Base-by-base conservation (phyloP, 92 coral and sea anemone genomes). In the Galaxea fascicularis region DNA sequence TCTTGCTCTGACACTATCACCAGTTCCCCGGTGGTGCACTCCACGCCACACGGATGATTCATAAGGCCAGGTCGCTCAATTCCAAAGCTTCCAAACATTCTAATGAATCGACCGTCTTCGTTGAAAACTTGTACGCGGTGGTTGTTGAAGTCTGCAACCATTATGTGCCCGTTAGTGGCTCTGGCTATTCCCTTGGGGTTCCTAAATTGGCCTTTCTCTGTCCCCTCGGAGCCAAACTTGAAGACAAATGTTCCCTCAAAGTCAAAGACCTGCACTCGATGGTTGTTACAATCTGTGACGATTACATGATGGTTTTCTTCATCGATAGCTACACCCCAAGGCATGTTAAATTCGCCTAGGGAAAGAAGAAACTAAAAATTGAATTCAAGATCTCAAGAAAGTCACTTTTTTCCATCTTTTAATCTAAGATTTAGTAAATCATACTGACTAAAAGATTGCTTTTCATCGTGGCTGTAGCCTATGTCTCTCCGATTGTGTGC, bases 221-320 rank as follows among this genome's bases (percentile, higher is more conserved):
- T 58, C 10, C 98, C 98, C 60, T 92, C 95, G 0, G 80, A 74
- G 13, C 98, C 98, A 69, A 96, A 96, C 59, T 96, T 96, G 63
- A 96, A 96, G 91, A 94, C 84, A 24, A 96, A 96, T 0, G 90
- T 91, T 4, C 98, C 98, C 16, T 86, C 92, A 25, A 91, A 88
- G 85, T 96, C 98, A 75, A 96, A 96, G 6, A 96, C 98, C 74
- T 96, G 98, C 4, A 96, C 89, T 1, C 98, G 95, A 47, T 96
- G 98, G 89, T 96, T 96, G 54, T 92, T 95, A 18, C 96, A 89
- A 79, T 96, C 98, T 18, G 98, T 90, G 66, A 96, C 91, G 24
- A 94, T 93, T 25, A 92, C 86, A 65, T 92, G 92, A 35, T 89
- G 90, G 75, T 93, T 95, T 41, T 96, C 96, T 71, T 96, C 93